Conservation (phyloP, 2,113 vertebrate genomes). For the Tetrao urogallus region DNA sequence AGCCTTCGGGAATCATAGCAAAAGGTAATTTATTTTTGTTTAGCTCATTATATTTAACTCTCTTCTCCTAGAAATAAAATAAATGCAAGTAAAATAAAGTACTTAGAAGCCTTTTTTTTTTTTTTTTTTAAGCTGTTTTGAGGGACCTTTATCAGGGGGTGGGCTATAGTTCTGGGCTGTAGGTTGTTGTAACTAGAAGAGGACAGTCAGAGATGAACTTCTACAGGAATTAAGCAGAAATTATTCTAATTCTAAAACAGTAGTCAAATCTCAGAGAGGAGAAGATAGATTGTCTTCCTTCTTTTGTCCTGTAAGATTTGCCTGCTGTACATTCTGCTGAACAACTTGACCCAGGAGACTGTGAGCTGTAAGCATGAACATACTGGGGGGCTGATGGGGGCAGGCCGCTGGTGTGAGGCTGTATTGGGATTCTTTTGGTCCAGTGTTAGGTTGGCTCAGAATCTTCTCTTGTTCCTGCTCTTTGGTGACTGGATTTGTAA, state of each 20-base stretch:
- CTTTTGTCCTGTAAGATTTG: rapidly evolving
- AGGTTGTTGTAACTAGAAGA: too few relatives aligned
- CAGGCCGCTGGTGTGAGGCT: background rate
- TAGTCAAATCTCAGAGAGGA: background rate
- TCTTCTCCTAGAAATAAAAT: background rate
- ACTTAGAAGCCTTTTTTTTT: background rate
- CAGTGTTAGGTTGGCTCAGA: background rate
- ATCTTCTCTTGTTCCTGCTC: background rate
- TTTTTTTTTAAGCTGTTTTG: background rate
- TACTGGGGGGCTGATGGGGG: background rate
- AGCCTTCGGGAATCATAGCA: background rate
- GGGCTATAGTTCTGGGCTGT: background rate
- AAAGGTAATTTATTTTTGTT: background rate
- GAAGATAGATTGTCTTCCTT: background rate
- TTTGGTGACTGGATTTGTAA: background rate
- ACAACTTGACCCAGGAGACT: background rate
- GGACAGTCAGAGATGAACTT: background rate
- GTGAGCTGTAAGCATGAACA: background rate
- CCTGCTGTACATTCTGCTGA: background rate
- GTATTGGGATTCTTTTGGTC: background rate
- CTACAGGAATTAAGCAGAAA: background rate
- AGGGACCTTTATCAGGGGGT: background rate
- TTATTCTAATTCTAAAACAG: background rate
- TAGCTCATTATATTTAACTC: background rate
- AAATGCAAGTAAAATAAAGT: background rate